Evolutionary conservation across 1,140 invertebrate genomes (phyloP).

Genomic region (Diorhabda carinulata): DNA sequence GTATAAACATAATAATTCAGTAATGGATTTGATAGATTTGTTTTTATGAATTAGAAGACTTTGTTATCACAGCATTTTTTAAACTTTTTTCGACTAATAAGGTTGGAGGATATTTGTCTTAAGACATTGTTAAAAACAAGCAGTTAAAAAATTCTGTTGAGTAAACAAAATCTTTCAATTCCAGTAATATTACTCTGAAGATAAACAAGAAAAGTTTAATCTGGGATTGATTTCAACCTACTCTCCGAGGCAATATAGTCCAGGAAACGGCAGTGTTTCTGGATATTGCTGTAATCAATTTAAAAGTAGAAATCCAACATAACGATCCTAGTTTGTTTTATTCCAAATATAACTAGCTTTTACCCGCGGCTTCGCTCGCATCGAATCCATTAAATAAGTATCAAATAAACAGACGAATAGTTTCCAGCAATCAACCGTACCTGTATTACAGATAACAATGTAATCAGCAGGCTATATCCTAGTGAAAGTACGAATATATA

Average conservation of each 20-base stretch:
- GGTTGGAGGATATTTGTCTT: not conserved
- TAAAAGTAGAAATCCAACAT: no score
- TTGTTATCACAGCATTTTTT: not conserved
- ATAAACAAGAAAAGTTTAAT: not conserved
- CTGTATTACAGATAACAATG: no score
- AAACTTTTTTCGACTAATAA: not conserved
- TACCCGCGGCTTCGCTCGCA: no score
- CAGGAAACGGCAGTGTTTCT: not conserved
- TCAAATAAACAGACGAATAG: no score
- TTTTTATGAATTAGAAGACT: not conserved
- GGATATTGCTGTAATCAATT: no score
- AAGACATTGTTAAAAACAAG: not conserved
- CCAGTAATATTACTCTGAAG: not conserved
- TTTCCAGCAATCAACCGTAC: no score
- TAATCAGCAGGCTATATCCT: no score
- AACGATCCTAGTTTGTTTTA: no score
- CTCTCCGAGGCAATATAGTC: not conserved
- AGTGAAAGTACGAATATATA: no score
- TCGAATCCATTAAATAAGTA: no score
- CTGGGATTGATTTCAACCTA: not conserved
- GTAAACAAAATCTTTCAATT: not conserved
- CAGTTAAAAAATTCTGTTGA: not conserved
- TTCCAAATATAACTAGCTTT: no score
- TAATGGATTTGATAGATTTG: not conserved
- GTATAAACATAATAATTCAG: not conserved